phyloP scores from a whole-genome alignment of 2,797 vertebrate species.

The Siniperca undulata region DNA sequence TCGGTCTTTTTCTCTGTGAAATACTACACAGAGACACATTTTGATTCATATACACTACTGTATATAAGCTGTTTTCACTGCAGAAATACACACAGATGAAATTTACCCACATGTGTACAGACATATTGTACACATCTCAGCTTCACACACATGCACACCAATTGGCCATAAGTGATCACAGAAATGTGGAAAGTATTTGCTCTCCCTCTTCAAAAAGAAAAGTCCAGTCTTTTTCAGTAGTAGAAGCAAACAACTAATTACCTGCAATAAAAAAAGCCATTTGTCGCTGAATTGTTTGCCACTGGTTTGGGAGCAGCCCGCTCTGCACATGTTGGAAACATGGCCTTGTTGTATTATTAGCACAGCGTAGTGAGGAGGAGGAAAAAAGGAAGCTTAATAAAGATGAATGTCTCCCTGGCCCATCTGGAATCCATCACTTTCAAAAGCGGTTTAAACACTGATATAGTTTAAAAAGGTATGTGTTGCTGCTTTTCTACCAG shows the following conservation, averaged over 20 bases:
- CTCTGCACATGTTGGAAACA: conserved; percentile 59
- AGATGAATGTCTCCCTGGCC: conserved; percentile 63
- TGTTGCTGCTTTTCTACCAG: conserved; percentile 47
- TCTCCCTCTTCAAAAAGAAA: conserved; percentile 13
- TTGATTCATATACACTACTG: neutral
- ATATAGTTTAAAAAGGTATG: conserved; percentile 67
- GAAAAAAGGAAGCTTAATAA: conserved; percentile 60
- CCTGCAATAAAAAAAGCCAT: conserved; percentile 66
- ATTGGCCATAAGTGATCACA: conserved; percentile 22
- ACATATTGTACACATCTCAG: conserved; percentile 4
- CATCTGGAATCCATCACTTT: conserved; percentile 78
- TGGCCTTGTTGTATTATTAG: conserved; percentile 57
- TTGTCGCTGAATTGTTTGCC: conserved; percentile 57
- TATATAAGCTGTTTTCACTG: neutral
- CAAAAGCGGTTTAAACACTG: conserved; percentile 56
- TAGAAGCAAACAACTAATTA: conserved; percentile 72
- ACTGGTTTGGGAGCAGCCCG: conserved; percentile 38
- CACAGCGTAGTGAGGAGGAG: conserved; percentile 30
- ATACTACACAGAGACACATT: neutral
- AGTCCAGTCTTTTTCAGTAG: conserved; percentile 29
- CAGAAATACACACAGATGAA: neutral
- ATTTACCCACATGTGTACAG: neutral
- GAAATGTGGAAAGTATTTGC: conserved; percentile 64
- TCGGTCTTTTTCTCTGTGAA: neutral
- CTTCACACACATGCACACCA: conserved; percentile 15